Evolutionary conservation across 2,113 vertebrate species (phyloP).

Genomic region (Bucco capensis): DNA sequence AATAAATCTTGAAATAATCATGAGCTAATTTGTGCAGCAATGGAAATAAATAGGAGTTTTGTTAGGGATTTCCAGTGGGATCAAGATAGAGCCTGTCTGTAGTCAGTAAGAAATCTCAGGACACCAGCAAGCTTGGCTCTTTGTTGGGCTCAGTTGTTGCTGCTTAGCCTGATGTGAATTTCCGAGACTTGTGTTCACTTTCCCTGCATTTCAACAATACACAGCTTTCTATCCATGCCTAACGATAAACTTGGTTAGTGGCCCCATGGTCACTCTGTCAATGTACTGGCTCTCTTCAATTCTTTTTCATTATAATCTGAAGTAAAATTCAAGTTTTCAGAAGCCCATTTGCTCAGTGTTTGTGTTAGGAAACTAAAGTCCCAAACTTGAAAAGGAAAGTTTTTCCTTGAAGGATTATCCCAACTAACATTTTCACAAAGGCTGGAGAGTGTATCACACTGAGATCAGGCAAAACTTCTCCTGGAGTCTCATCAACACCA

Average conservation of each 20-base stretch:
- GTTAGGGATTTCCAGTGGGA: not conserved
- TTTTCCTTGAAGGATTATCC: not conserved
- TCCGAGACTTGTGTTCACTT: not conserved
- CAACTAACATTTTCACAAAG: not conserved
- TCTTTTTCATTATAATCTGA: not conserved
- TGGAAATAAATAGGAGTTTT: conserved; percentile 6
- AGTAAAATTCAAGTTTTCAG: not conserved
- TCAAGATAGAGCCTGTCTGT: not conserved
- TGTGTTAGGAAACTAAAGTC: not conserved
- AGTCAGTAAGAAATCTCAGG: not conserved
- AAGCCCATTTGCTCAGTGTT: not conserved
- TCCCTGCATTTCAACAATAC: not conserved
- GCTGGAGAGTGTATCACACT: not conserved
- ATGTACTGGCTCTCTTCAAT: not conserved
- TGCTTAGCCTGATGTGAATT: not conserved
- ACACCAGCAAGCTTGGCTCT: not conserved
- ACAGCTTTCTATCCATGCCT: not conserved
- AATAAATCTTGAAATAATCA: not conserved
- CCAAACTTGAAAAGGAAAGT: not conserved
- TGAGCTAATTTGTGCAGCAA: not conserved
- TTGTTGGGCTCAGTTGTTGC: not conserved
- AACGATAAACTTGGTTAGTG: not conserved
- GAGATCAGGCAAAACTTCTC: not conserved
- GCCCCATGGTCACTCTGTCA: not conserved
- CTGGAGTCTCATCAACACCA: not conserved